Conservation (phyloP, 2,888 invertebrate genomes). For the Alviniconcha strummeri region DNA sequence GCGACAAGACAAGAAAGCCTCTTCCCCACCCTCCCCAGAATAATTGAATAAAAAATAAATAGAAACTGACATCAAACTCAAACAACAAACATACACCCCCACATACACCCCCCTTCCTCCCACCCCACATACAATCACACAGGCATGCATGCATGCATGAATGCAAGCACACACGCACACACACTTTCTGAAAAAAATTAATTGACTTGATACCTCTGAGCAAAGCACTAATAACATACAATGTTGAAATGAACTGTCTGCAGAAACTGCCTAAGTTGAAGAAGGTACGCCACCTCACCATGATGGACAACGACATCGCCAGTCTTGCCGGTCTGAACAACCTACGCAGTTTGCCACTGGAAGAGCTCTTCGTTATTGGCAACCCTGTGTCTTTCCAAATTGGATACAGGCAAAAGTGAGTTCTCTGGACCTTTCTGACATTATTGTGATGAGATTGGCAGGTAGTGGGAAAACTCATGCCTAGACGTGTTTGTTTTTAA, state of each 20-base stretch:
- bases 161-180: background rate
- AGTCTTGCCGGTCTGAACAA: constrained; percentile 50
- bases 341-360: constrained; percentile 50
- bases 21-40: no score
- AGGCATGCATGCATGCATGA: background rate
- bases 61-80: no score
- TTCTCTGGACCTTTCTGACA: background rate
- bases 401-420: constrained; percentile 65
- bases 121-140: background rate
- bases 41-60: no score
- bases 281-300: constrained; percentile 46
- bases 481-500: no score
- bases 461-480: no score
- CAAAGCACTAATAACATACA: no score
- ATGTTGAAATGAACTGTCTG: background rate
- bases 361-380: constrained; percentile 57
- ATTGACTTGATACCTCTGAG: no score
- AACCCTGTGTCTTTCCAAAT: constrained; percentile 63
- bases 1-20: no score
- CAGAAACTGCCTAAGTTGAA: constrained; percentile 63
- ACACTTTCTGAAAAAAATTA: background rate
- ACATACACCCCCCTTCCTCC: background rate
- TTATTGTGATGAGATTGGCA: no score
- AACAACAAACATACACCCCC: background rate
- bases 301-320: constrained; percentile 57